These are phyloP conservation scores for Choreutis nemorana DNA, from an alignment of 2,888 invertebrate species.

Conservation along the genomic window DNA sequence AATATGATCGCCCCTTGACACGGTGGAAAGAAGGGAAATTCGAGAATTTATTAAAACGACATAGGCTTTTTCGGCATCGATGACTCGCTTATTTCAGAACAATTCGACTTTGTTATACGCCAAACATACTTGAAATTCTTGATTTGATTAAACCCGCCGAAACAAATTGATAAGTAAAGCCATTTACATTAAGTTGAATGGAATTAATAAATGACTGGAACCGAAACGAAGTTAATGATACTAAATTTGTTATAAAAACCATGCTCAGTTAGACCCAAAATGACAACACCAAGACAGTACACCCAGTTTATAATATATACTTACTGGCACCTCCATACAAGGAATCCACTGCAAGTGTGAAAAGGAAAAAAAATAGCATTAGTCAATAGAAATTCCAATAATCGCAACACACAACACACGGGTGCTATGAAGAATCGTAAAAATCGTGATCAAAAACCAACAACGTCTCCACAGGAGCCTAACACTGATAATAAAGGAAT, in stretches of 20 bases:
- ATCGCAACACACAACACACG: slow-evolving; percentile 21
- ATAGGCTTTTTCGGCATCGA: background rate
- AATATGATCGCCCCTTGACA: slow-evolving; percentile 25
- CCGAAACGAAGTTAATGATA: slow-evolving; percentile 7
- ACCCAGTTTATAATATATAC: slow-evolving; percentile 27
- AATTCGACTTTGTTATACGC: slow-evolving; percentile 3
- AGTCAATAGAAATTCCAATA: slow-evolving; percentile 24
- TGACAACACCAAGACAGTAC: slow-evolving; percentile 1
- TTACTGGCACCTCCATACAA: slow-evolving; percentile 78
- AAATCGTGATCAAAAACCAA: slow-evolving; percentile 18
- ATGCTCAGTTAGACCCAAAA: slow-evolving; percentile 5
- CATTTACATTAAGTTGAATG: background rate
- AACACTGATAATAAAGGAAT: slow-evolving; percentile 36
- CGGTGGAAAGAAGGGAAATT: slow-evolving; percentile 20
- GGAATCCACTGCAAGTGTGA: slow-evolving; percentile 72
- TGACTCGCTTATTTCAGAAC: slow-evolving; percentile 7
- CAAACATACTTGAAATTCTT: too few relatives aligned
- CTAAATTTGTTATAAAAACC: slow-evolving; percentile 5
- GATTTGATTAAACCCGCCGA: too few relatives aligned
- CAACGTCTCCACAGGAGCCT: slow-evolving; percentile 11
- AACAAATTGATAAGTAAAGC: too few relatives aligned
- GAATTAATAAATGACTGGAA: background rate
- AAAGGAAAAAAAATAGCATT: slow-evolving; percentile 43
- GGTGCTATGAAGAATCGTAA: slow-evolving; percentile 25
- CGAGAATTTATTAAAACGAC: slow-evolving; percentile 2